Evolutionary conservation across 2,113 vertebrate species (phyloP).

Genomic region (Dasyprocta punctata): DNA sequence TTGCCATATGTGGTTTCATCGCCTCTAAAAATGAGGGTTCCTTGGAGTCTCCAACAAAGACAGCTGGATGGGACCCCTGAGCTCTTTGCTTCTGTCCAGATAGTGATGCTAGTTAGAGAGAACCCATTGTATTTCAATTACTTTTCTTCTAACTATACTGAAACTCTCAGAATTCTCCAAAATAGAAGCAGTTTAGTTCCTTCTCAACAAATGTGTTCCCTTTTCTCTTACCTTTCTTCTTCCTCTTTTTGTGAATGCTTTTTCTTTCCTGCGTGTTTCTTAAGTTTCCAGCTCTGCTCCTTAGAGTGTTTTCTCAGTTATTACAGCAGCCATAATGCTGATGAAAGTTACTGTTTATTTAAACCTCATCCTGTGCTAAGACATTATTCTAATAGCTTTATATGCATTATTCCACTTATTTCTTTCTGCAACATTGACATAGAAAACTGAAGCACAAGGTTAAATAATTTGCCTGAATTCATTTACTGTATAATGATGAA

Average conservation of each 20-base stretch:
- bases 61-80: not conserved
- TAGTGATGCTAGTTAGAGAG: not conserved
- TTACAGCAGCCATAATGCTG: not conserved
- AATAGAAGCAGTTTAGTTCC: not conserved
- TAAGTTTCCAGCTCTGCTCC: not conserved
- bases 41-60: not conserved
- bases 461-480: not conserved
- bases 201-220: not conserved
- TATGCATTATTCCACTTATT: not conserved
- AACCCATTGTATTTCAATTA: not conserved
- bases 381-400: not conserved
- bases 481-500: not conserved
- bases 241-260: not conserved
- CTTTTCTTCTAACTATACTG: not conserved
- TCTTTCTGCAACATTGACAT: not conserved
- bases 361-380: not conserved
- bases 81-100: not conserved
- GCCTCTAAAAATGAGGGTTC: not conserved
- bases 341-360: not conserved
- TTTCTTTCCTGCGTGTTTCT: not conserved
- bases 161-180: not conserved
- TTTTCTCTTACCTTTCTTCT: not conserved
- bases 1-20: not conserved
- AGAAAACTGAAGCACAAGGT: not conserved
- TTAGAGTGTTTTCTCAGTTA: not conserved